phyloP scores from a whole-genome alignment of 92 coral and sea anemone genomes.

The Meandrina meandrites region DNA sequence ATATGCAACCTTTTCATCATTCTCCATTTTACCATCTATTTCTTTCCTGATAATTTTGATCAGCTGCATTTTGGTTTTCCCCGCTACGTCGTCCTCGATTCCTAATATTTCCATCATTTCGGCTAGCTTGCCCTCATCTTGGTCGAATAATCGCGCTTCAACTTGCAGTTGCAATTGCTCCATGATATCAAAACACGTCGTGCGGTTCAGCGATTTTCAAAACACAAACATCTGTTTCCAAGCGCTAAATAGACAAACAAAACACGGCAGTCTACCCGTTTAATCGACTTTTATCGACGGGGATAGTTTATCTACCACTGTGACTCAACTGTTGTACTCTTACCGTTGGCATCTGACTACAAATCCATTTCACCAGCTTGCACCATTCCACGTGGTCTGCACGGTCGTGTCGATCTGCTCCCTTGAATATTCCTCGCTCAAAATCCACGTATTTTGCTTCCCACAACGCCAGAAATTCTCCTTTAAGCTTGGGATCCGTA shows the following conservation, averaged over 20 bases:
- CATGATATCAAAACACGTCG: constrained; percentile 1
- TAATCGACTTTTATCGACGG: background rate
- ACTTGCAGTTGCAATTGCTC: constrained; percentile 26
- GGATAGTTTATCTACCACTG: background rate
- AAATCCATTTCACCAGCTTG: background rate
- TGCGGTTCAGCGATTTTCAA: background rate
- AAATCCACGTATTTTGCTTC: constrained; percentile 18
- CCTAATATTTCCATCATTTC: constrained; percentile 38
- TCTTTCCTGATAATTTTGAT: constrained; percentile 24
- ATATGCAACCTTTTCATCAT: constrained; percentile 28
- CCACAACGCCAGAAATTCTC: background rate
- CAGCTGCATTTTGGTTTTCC: constrained; percentile 28
- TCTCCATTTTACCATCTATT: constrained; percentile 17
- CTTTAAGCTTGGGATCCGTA: constrained; percentile 7
- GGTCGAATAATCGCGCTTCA: constrained; percentile 23
- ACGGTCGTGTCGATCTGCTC: background rate
- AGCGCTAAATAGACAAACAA: background rate
- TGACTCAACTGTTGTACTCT: constrained; percentile 8
- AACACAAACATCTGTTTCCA: constrained; percentile 2
- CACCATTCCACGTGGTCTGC: constrained; percentile 7
- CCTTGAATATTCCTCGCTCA: constrained; percentile 7
- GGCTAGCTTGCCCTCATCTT: constrained; percentile 34
- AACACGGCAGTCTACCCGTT: constrained; percentile 8
- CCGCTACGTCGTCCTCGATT: constrained; percentile 7
- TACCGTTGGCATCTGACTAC: constrained; percentile 32